Evolutionary conservation across 2,797 vertebrate species (phyloP), one percentile per base, ranked within the genome.

Genomic region (Chelonia mydas): DNA sequence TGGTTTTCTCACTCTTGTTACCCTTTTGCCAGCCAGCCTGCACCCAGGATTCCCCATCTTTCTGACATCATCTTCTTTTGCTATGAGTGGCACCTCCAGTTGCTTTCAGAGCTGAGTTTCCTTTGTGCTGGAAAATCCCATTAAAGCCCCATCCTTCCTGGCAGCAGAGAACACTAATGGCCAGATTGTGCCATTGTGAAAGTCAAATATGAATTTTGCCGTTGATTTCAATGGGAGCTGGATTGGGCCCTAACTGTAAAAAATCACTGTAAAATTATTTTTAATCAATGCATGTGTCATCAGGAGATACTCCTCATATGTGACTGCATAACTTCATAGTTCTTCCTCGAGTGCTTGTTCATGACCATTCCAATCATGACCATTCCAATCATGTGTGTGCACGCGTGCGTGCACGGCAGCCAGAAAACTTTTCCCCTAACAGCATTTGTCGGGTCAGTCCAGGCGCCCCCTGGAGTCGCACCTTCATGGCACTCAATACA

Each of bases 141-240:
- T 76, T 57, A 89, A 72, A 16, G 33, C 68, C 86, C 45, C 74
- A 81, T 28, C 11, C 84, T 49, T 80, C 1, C 85, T 59, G 87
- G 31, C 47, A 83, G 17, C 55, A 81, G 41, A 88, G 83, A 74
- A 23, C 49, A 92, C 82, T 84, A 74, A 50, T 31, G 25, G 57
- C 28, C 5, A 1, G 61, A 28, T 55, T 41, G 28, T 45, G 21
- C 68, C 90, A 28, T 76, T 86, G 11, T 55, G 37, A 54, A 74
- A 92, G 53, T 25, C 50, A 72, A 94, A 81, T 25, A 7, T 55
- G 76, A 84, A 81, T 94, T 94, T 95, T 95, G 47, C 50, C 13
- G 51, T 1, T 94, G 87, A 65, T 93, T 74, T 90, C 61, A 84
- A 85, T 92, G 86, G 79, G 92, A 80, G 6, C 21, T 80, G 51